Base-by-base conservation (phyloP, 2,113 vertebrate genomes). In the Eolophus roseicapilla region DNA sequence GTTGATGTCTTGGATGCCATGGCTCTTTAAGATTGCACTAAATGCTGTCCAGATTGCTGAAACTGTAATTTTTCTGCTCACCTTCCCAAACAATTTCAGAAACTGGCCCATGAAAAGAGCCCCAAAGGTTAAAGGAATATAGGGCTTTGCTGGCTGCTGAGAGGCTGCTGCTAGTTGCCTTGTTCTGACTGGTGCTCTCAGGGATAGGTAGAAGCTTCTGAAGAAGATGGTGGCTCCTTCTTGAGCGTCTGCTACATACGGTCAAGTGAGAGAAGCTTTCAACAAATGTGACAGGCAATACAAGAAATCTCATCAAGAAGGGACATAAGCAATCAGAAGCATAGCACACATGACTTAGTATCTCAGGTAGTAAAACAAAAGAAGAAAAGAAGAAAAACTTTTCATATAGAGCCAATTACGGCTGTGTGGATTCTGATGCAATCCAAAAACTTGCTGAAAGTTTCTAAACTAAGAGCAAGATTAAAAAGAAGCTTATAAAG, bases 321-420 rank as follows among this genome's bases (percentile, higher is more conserved):
- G 25, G 27, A 31, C n/a, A 18, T 47, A 39, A 65, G 7, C 11
- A 39, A 37, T 46, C 24, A 63, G 79, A 80, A 63, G 14, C 19
- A 49, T 28, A n/a, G 5, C 7, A 73, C 13, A 75, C 7, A 46
- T 0, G 0, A 67, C 8, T 37, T n/a, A 39, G 4, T 84, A 57
- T 13, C 20, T 21, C 63, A 73, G 11, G 19, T 17, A 76, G 21
- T 19, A 86, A 88, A 88, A 71, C 3, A 37, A 64, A 84, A 33
- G 9, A 17, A 43, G 15, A 55, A 47, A 35, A 19, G 8, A 19
- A 21, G 2, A 39, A 47, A 35, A 50, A 25, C 0, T 63, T 70
- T 63, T 79, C 8, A 20, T 49, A 35, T 10, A 27, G 13, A 90
- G 13, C 3, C 4, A 33, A 0, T 55, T 76, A 63, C 5, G 16